phyloP scores from a whole-genome alignment of 2,797 vertebrate genomes.

The Naso thynnoides region DNA sequence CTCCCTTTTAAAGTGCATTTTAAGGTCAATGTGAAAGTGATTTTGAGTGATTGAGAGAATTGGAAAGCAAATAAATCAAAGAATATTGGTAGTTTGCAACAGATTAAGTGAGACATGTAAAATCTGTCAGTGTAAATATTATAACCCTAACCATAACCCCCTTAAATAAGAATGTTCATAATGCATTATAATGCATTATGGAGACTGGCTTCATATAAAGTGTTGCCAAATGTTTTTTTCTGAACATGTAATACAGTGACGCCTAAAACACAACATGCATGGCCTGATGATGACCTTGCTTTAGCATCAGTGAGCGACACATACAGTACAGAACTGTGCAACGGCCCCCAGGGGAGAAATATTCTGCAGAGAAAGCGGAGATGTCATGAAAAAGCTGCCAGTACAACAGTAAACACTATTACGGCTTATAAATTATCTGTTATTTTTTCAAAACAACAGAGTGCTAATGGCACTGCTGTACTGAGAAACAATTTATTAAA shows the following conservation, averaged over 20 bases:
- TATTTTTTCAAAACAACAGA: conserved; percentile 30
- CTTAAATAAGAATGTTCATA: too few relatives aligned
- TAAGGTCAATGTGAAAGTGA: too few relatives aligned
- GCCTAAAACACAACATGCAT: conserved; percentile 11
- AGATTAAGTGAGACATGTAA: neutral
- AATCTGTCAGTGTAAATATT: conserved; percentile 24
- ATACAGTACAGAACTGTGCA: conserved; percentile 37
- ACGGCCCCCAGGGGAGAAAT: conserved; percentile 46
- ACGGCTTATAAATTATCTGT: conserved; percentile 36
- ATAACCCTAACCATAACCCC: too few relatives aligned
- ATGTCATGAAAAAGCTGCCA: conserved; percentile 52
- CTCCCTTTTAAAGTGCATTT: too few relatives aligned
- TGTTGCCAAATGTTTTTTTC: conserved; percentile 25
- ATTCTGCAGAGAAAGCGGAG: conserved; percentile 35
- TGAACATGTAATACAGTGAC: conserved; percentile 21
- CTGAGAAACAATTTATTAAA: conserved; percentile 35
- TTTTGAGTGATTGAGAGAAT: too few relatives aligned
- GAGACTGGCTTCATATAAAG: too few relatives aligned
- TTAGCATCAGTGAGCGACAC: conserved; percentile 30
- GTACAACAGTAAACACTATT: conserved; percentile 47
- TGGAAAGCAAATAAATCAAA: too few relatives aligned
- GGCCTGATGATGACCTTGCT: conserved; percentile 41
- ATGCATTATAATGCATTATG: too few relatives aligned
- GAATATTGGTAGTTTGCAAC: conserved; percentile 10
- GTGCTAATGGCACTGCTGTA: conserved; percentile 30